These are phyloP conservation scores for Pyrocoelia pectoralis DNA, from an alignment of 2,888 invertebrate species.

Conservation along the genomic window DNA sequence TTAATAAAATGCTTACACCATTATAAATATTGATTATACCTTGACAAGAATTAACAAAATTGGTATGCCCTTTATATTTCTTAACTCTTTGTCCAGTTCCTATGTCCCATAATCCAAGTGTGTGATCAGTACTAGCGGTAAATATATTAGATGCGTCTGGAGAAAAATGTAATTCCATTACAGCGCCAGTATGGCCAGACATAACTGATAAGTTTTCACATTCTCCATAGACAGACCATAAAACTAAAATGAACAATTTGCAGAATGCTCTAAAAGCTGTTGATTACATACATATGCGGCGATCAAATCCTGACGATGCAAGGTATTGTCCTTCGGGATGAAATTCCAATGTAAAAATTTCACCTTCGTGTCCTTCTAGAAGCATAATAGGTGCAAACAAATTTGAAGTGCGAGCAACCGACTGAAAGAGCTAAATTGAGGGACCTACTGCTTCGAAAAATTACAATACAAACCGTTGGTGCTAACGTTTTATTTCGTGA, in stretches of 20 bases:
- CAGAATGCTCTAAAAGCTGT: not conserved
- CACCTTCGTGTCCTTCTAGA: conserved; percentile 95
- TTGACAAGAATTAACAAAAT: conserved; percentile 77
- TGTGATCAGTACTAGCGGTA: conserved; percentile 94
- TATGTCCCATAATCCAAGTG: conserved; percentile 95
- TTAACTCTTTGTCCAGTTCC: conserved; percentile 87
- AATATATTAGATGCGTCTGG: conserved; percentile 86
- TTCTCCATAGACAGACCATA: conserved; percentile 98
- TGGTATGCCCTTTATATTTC: conserved; percentile 84
- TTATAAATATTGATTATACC: no score
- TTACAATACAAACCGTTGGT: conserved; percentile 68
- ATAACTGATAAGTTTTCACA: conserved; percentile 96
- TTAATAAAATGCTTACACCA: no score
- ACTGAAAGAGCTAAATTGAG: conserved; percentile 11
- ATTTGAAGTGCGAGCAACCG: conserved; percentile 75
- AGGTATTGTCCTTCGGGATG: conserved; percentile 96
- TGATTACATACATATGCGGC: conserved; percentile 85
- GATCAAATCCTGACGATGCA: conserved; percentile 94
- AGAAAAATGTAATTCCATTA: conserved; percentile 92
- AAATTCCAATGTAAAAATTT: conserved; percentile 92
- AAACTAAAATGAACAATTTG: conserved; percentile 64
- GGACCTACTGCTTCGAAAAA: no score
- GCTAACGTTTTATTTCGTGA: conserved; percentile 80
- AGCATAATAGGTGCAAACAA: conserved; percentile 94
- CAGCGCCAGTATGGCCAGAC: conserved; percentile 93